Evolutionary conservation across 2,113 vertebrate genomes (phyloP), one percentile per base, ranked within the genome.

Genomic region (Scomber japonicus): DNA sequence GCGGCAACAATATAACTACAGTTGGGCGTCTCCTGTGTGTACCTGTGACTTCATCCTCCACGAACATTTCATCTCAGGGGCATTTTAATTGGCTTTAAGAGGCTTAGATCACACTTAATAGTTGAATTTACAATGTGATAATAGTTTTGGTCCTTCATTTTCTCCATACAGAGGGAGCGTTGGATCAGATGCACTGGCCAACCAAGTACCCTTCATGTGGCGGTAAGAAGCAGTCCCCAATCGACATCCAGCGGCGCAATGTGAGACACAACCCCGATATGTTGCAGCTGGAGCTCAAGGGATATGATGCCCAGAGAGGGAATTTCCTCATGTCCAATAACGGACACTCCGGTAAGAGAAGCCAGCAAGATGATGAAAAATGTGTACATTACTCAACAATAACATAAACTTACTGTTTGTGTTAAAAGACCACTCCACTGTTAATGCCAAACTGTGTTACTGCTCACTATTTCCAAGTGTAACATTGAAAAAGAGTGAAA

Each of bases 291-390:
- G 85, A 94, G 50, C 89, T 99, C 56, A 82, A 0, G 0, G 97
- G 97, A 8, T 98, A 97, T 0, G 89, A 94, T 0, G 71, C 66
- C 2, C 94, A 94, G 66, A 67, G 0, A 0, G 94, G 94, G 0
- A 65, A 77, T 1, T 95, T 98, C 83, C 80, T 61, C 1, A 95
- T 97, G 96, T 93, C 67, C 88, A 98, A 98, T 94, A 98, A 96
- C 0, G 97, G 97, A 1, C 96, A 98, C 87, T 95, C 97, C 0
- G 98, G 98, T 99, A 90, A 71, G 70, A 62, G 1, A 45, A 48
- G 19, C 8, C 16, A 60, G 9, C 4, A n/a, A 6, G 17, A 31
- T 24, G 14, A 19, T 17, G 4, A 12, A 21, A 27, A 45, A 50
- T n/a, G 11, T 12, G 2, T 10, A 3, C 2, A 53, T 61, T 2